Evolutionary conservation across 2,888 invertebrate genomes (phyloP), one percentile per base, ranked within the genome.

Genomic region (Galerucella nymphaeae): DNA sequence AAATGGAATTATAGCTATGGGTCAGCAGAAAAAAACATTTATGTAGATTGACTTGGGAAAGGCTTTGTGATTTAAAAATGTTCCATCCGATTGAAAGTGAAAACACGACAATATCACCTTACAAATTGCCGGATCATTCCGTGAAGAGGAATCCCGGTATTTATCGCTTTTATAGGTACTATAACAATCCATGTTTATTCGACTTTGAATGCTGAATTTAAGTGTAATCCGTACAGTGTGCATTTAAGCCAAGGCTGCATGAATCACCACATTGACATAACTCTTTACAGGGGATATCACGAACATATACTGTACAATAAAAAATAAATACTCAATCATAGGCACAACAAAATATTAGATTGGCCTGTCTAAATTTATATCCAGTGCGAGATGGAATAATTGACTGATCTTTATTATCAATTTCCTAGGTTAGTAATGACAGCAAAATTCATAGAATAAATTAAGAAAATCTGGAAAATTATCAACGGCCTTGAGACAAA

Each of bases 21-120:
- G 6, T 8, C 30, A 2, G 30, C 30, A 30, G 30, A 30, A 30
- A 30, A 30, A 30, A 53, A 58, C 13, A 5, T 58, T 20, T 13
- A 14, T 30, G 55, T 9, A 55, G 55, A 58, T 58, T 30, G 13
- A 53, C 16, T 53, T 53, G 16, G 9, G 10, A 53, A 53, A 18
- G n/a, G 3, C 16, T 53, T 9, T 18, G 10, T 16, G 18, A 18
- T 9, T 67, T 48, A 62, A 68, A 18, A 53, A 16, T 50, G 61
- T 68, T 48, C 20, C 48, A 62, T 14, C 20, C 16, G 61, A 61
- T 53, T 68, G 62, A 68, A 68, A 68, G 68, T 62, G 68, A 68
- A 68, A 68, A 68, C 57, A 66, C 50, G 53, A 68, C 68, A 50
- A 61, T 68, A 68, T 68, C 68, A 62, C 50, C 41, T 68, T 61